Base-by-base conservation (phyloP, 1,140 invertebrate species). In the Neotoxoptera formosana region DNA sequence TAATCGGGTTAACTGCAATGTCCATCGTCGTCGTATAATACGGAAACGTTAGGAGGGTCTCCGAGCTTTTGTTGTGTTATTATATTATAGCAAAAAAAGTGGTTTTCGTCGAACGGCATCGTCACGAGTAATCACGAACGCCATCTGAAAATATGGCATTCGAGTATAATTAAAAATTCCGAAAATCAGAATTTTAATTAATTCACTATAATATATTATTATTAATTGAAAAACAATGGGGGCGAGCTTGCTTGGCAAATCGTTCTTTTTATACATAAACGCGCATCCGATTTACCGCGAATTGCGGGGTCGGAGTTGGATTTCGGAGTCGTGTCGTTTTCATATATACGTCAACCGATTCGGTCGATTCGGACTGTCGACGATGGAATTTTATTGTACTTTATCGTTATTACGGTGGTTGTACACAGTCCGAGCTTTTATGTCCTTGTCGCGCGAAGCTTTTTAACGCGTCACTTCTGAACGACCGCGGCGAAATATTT, bases 211-310 rank as follows among this genome's bases (percentile, higher is more conserved):
- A n/a, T n/a, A n/a, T n/a, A n/a, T n/a, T n/a, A n/a, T n/a, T n/a
- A 76, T 76, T 76, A 76, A 76, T 76, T 76, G 14, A n/a, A 76
- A 76, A n/a, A 76, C n/a, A 76, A 76, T 76, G n/a, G 60, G n/a
- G n/a, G 30, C 4, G 14, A 76, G 6, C 6, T 17, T 76, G 14
- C n/a, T 76, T 30, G 14, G 4, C 1, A 14, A 76, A 76, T 76
- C 60, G 14, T 76, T n/a, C 60, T 17, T n/a, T 30, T 30, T 60
- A 60, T 30, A 60, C n/a, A 34, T 17, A 76, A n/a, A 7, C 14
- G 30, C 1, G 60, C 14, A n/a, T 76, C 30, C 30, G n/a, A 76
- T 76, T 76, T 17, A 14, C 14, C 14, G 30, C 30, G 60, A 76
- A 76, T 76, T 76, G 30, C 30, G n/a, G 60, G 14, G n/a, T 76